Evolutionary conservation across 2,888 invertebrate species (phyloP), one percentile per base, ranked within the genome.

Genomic region (Chrysina gloriosa): DNA sequence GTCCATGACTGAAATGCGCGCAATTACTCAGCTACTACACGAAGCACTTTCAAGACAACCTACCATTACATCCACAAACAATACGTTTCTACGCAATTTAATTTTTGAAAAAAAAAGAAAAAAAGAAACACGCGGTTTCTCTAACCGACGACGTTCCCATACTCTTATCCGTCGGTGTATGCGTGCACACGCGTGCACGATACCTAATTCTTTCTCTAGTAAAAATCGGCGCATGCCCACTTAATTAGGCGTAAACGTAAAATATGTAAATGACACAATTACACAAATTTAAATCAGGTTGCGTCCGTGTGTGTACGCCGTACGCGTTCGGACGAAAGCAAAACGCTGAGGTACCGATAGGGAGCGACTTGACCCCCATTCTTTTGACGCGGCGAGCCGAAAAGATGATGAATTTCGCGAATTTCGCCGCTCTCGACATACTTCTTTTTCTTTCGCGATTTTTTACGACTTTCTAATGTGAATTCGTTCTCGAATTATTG

Each of bases 321-420:
- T 19, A 45, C 7, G 19, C 6, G 5, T 25, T 25, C 23, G 48
- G 14, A 9, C 52, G 52, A 31, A 52, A 52, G 31, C 31, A 52
- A 31, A 52, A 52, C 19, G 31, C 2, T 52, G 52, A 52, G 52
- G 52, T 52, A 52, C 34, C 52, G 52, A 52, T 52, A 14, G 52
- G 52, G 52, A 31, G 52, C 52, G 31, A 31, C 16, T 31, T 52
- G 52, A 34, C 52, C 52, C 52, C 52, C 52, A 31, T 52, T 52
- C 31, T 31, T 31, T 14, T 29, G 16, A 19, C 31, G 52, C 6
- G 4, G 19, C 16, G 34, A 11, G 19, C 19, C 31, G 52, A 19
- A 14, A 25, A 31, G 19, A 48, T n/a, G 31, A 52, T 2, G 31
- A 34, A 19, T 6, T 0, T 31, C 45, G 45, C 19, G 19, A 45